Base-by-base conservation (phyloP, 2,113 vertebrate species). In the Atractosteus spatula region DNA sequence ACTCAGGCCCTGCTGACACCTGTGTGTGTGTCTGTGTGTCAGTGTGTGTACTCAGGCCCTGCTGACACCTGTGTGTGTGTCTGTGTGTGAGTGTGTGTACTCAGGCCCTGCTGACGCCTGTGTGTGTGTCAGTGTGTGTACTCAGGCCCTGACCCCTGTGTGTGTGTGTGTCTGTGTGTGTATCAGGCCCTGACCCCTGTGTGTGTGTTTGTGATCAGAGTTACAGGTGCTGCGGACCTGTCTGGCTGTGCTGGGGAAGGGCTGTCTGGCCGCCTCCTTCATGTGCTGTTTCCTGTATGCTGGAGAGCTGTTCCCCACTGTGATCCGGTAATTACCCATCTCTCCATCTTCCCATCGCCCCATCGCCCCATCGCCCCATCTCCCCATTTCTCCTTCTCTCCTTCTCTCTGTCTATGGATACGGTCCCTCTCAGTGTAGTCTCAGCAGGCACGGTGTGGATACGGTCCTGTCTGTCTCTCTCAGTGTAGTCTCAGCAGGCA, bases 161-260 rank as follows among this genome's bases (percentile, higher is more conserved):
- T 51, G 47, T 51, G 47, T 51, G 47, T 51, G 47, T 4, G 4
- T 51, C 8, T 51, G 47, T 51, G 8, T 51, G 47, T 51, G 47
- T 51, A 51, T 51, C 47, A 5, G 47, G 47, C 4, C 8, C 8
- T 57, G 29, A 55, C 17, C 4, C 3, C 51, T 17, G 17, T 44
- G 41, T 8, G 61, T 64, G 44, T 67, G 66, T n/a, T 17, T 17
- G 1, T 79, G 17, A 74, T 70, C 79, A 97, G 96, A 96, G 14
- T 71, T 91, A 73, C 84, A 89, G 78, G 85, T 68, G 0, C 0
- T 91, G 29, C 93, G 91, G 41, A 96, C 94, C 0, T 79, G 74
- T 1, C 61, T 98, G 84, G 95, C 95, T 3, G 95, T 96, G 8
- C 3, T 95, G 10, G 95, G 95, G 14, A 97, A 97, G 83, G 95